Evolutionary conservation across 2,797 vertebrate species (phyloP), one percentile per base, ranked within the genome.

Genomic region (Myoxocephalus aenaeus): DNA sequence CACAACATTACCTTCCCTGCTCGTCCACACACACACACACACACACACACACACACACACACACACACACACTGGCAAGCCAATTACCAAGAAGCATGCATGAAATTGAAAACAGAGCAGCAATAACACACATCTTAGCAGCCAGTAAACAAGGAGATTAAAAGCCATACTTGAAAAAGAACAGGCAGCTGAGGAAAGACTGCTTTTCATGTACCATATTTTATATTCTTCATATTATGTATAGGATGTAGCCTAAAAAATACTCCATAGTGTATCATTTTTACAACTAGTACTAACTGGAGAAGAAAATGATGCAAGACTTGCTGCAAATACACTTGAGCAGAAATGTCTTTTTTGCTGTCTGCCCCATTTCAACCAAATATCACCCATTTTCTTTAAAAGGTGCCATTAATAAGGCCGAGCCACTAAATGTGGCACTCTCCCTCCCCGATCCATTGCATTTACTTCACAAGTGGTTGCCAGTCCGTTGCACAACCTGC

Each of bases 31-130:
- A 72, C 13, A 56, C 68, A 78, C 65, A 61, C 54, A 36, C 68
- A 69, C 42, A 68, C 17, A 54, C 74, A 42, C 54, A 32, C 65
- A 69, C 74, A 42, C 54, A 32, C 65, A 69, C 34, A 72, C 13
- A 56, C 68, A 72, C 17, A 61, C 68, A 78, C 65, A 61, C 50
- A 29, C 69, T 9, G 42, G 48, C 74, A 72, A 77, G 76, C 80
- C 79, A 84, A 86, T 87, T 84, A 86, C 83, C 73, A 58, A 61
- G 77, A 81, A 66, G 59, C 71, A 73, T 72, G 80, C 87, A 78
- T 90, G 78, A 80, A 82, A 87, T 85, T 85, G 72, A 72, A 83
- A 83, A 80, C 44, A 71, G 48, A n/a, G 82, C 68, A 77, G 72
- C 64, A 82, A 72, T 77, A 76, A 83, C 50, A 74, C 79, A 82